Evolutionary conservation across 2,797 vertebrate species (phyloP), one percentile per base, ranked within the genome.

Genomic region (Protosalanx chinensis): DNA sequence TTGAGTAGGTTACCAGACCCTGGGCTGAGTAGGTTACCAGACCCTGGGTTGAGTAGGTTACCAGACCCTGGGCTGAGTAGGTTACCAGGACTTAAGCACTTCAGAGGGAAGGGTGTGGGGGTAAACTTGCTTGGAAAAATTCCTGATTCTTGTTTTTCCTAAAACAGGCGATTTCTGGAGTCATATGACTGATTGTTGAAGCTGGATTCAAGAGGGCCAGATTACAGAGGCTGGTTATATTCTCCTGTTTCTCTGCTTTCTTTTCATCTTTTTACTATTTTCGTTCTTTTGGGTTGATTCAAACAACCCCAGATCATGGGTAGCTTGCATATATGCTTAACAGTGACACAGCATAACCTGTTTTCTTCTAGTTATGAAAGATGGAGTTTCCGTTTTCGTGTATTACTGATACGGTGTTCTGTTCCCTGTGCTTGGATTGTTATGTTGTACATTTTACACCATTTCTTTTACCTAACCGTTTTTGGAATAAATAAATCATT

Each of bases 361-460:
- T 74, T 61, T 61, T 72, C 61, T 72, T 57, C 78, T 81, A 68
- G 71, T 80, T 82, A 56, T 72, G 65, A 69, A 75, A 80, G 68
- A 72, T 71, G 70, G 67, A 81, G 64, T 29, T 71, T 67, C 49
- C 76, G 58, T 77, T 77, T 77, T 82, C 64, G 62, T 79, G 73
- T 70, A 76, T 72, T 61, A 79, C 71, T 60, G 56, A 63, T 81
- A 65, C 79, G 58, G 62, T 62, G 67, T 78, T 77, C 60, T 74
- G 71, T 80, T 85, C 72, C 64, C 72, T 81, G 74, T 81, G 82
- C 79, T 85, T 81, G 76, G 68, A 81, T 82, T 78, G 58, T 85
- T 90, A 57, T 84, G 85, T 90, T 93, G 84, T 88, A 90, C 80
- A 84, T 92, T 92, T 92, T 91, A 88, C 90, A 87, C 60, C 57